These are phyloP conservation scores for Lagopus muta DNA, from an alignment of 2,113 vertebrate genomes.

Conservation along the genomic window DNA sequence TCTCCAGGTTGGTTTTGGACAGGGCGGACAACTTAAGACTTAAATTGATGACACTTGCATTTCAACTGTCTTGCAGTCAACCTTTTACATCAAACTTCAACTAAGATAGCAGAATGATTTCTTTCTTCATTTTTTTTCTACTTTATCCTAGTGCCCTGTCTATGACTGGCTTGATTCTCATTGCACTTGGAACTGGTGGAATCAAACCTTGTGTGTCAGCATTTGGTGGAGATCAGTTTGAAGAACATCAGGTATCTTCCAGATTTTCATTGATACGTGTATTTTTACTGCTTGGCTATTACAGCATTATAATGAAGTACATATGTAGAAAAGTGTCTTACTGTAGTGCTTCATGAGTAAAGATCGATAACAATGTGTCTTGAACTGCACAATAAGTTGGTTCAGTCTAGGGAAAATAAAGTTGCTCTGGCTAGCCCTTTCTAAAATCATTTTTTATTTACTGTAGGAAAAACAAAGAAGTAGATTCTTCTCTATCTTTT, in stretches of 20 bases:
- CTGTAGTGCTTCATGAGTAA: neutral
- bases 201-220: slow-evolving; percentile 97
- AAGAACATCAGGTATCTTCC: slow-evolving; percentile 85
- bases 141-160: slow-evolving; percentile 79
- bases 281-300: neutral
- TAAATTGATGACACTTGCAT: neutral
- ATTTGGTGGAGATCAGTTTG: slow-evolving; percentile 96
- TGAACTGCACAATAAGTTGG: neutral
- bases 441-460: slow-evolving; percentile 5
- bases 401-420: neutral
- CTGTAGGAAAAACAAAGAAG: slow-evolving; percentile 87
- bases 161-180: slow-evolving; percentile 88
- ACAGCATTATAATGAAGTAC: neutral
- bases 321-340: neutral
- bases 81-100: neutral
- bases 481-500: slow-evolving; percentile 95
- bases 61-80: neutral
- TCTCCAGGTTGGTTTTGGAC: neutral
- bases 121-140: neutral
- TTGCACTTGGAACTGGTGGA: slow-evolving; percentile 93
- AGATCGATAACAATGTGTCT: neutral
- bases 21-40: neutral
- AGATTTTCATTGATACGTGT: neutral
- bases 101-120: neutral
- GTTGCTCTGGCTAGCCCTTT: neutral